Base-by-base conservation (phyloP, 1,140 invertebrate species). In the Leptinotarsa lineolata region DNA sequence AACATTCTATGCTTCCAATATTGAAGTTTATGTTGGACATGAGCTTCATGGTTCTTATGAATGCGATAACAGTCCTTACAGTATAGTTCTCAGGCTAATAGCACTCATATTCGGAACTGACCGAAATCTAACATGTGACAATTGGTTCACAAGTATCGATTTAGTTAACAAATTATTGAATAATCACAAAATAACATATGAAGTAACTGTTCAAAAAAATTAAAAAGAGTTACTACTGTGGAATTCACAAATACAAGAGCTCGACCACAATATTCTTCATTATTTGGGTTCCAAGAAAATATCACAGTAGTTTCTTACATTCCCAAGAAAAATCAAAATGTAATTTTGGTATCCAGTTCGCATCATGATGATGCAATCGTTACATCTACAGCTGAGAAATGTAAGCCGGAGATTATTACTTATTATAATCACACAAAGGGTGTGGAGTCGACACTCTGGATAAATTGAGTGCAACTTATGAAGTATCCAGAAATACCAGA, bases 391-490 rank as follows among this genome's bases (percentile, higher is more conserved):
- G 59, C 16, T 16, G 59, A 60, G 30, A 60, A 60, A 46, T 46
- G 45, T 46, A 18, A 60, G 20, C 16, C 20, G n/a, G 59, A 60
- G 5, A 60, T 60, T 8, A 78, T 85, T 18, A 54, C 74, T 79
- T 72, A 85, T 81, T 66, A 81, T 46, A 81, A 69, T 22, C 45
- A 22, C 85, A 83, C 15, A 87, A 87, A 82, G 82, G 81, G 67
- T n/a, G n/a, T n/a, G 83, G 80, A 30, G 83, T 86, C 2, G 85
- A 86, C 77, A 75, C 70, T 20, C 70, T 86, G 11, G 84, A 86
- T 74, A 74, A 85, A 68, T 77, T 80, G 65, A 81, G 80, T 75
- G 79, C 76, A 1, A 80, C 61, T 63, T 86, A 85, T 77, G 81
- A 82, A 54, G 73, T 71, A 68, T 63, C 78, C 30, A 72, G 86